phyloP scores from a whole-genome alignment of 2,888 invertebrate species.

The Drosophila mayaguana region DNA sequence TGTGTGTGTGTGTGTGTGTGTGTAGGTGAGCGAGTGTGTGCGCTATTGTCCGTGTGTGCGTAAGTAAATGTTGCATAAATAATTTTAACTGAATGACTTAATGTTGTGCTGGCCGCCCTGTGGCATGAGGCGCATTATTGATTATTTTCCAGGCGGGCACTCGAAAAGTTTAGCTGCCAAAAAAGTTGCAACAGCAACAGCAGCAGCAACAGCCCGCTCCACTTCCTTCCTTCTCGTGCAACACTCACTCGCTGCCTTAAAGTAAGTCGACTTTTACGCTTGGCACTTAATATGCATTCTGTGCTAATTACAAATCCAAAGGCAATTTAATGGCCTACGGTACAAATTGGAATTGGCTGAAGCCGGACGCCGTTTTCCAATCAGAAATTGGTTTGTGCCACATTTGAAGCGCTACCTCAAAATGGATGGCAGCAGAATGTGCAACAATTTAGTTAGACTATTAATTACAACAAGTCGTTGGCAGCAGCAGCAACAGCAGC shows the following conservation, averaged over 20 bases:
- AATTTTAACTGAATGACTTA: constrained; percentile 81
- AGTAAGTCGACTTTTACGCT: constrained; percentile 29
- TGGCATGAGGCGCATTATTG: constrained; percentile 61
- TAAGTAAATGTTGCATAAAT: constrained; percentile 82
- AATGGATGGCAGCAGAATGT: constrained; percentile 70
- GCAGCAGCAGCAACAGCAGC: constrained; percentile 30
- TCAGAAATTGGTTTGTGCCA: constrained; percentile 80
- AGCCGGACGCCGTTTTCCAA: constrained; percentile 72
- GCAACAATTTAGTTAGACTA: constrained; percentile 79
- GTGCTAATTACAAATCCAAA: constrained; percentile 76
- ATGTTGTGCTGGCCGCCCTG: constrained; percentile 55
- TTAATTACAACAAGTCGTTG: constrained; percentile 73
- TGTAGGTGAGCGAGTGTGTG: no score
- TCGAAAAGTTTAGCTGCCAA: constrained; percentile 67
- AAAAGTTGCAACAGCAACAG: constrained; percentile 45
- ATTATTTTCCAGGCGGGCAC: constrained; percentile 56
- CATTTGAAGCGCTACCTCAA: constrained; percentile 67
- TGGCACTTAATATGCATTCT: constrained; percentile 75
- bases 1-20: constrained; percentile 39
- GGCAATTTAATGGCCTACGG: constrained; percentile 49
- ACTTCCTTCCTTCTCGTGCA: neutral
- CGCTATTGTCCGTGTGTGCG: no score
- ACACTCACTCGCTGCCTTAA: constrained; percentile 33
- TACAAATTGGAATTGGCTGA: constrained; percentile 64
- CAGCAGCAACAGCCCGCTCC: neutral